These are phyloP conservation scores for Anser cygnoides DNA, from an alignment of 2,113 vertebrate species.

Conservation along the genomic window DNA sequence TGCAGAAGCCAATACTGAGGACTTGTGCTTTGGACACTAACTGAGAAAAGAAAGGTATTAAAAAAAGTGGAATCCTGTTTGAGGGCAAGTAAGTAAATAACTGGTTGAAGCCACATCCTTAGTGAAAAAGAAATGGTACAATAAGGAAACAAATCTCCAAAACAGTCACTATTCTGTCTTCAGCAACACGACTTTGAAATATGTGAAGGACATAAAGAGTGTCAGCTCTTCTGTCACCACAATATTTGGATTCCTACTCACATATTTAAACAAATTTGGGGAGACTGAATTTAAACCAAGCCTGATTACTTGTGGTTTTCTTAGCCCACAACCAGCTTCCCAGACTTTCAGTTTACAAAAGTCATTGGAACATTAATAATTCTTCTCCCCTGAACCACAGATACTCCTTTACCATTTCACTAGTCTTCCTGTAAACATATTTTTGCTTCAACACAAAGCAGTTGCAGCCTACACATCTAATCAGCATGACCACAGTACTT, in stretches of 20 bases:
- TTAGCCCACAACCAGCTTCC: conserved; percentile 40
- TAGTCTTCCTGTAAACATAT: not conserved
- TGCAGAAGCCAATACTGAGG: not conserved
- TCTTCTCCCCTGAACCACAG: conserved; percentile 43
- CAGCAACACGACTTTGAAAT: not conserved
- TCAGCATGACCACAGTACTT: conserved; percentile 13
- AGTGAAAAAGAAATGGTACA: not conserved
- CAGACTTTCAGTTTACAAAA: conserved; percentile 52
- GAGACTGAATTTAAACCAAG: conserved; percentile 34
- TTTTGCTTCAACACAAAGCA: conserved; percentile 35
- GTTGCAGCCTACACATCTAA: not conserved
- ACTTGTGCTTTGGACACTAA: not conserved
- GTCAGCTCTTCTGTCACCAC: not conserved
- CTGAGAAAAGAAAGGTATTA: not conserved
- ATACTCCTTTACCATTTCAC: conserved; percentile 12
- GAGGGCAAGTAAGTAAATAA: not conserved
- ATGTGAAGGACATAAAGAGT: not conserved
- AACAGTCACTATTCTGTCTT: not conserved
- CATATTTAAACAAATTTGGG: conserved; percentile 46
- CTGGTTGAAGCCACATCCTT: not conserved
- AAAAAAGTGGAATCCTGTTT: not conserved
- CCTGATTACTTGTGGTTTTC: conserved; percentile 38
- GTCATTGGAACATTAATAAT: conserved; percentile 57
- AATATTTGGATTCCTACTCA: conserved; percentile 38
- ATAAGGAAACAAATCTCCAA: not conserved